Base-by-base conservation (phyloP, 2,113 vertebrate genomes). In the Podarcis cretensis region DNA sequence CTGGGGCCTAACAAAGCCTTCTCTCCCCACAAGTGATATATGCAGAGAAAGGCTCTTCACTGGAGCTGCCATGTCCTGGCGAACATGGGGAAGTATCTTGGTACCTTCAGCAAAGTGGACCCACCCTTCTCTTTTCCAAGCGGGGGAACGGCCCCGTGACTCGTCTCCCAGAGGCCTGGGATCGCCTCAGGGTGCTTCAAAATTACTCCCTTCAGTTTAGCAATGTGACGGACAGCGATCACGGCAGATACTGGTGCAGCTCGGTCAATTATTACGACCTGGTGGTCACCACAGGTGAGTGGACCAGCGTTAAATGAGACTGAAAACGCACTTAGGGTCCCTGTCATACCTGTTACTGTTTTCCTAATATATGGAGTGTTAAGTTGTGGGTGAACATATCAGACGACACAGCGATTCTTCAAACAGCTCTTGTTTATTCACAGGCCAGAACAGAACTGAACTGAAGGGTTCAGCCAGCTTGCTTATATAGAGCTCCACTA, bases 131-230 rank as follows among this genome's bases (percentile, higher is more conserved):
- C 66, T 48, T 91, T 82, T 89, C 83, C 27, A 40, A 66, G 16
- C 27, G 87, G 57, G 37, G 69, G 77, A 73, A 43, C 6, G 20
- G 25, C 30, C 14, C 1, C 13, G 40, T 74, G 35, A 30, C 81
- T 25, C 43, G 63, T 5, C 5, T 30, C 25, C 89, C 63, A 59
- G 48, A 6, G 0, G 16, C 77, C 37, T 85, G 35, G 74, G 87
- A 84, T 57, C 91, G 89, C 48, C 89, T 91, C 12, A 82, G 9
- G 21, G 13, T 94, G 30, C 88, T 96, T 37, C 81, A 48, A 2
- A 96, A 95, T 73, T 69, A 95, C 43, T 95, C 96, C 32, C 37
- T 96, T n/a, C 80, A 54, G 83, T 86, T 96, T 37, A 83, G 83
- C 32, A 78, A 69, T 3, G 83, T 91, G 84, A 57, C 69, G 20